Evolutionary conservation across 1,140 invertebrate genomes (phyloP), one percentile per base, ranked within the genome.

Genomic region (Yoshiicerus persimilis): DNA sequence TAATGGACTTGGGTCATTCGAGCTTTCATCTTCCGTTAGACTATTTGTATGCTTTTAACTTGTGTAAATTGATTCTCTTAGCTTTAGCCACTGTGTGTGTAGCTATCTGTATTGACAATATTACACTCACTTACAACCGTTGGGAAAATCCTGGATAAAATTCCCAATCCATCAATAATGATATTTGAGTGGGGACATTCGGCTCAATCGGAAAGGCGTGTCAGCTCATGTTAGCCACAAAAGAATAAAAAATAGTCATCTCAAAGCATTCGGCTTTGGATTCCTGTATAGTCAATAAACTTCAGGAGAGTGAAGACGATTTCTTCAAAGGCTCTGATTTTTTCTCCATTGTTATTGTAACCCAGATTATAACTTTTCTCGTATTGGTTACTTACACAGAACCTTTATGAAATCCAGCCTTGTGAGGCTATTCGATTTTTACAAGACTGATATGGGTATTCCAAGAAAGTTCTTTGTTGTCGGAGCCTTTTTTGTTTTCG

Each of bases 1-100:
- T 80, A 80, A 80, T 80, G 75, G 75, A 80, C 75, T 80, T 80
- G 4, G 75, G 75, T 80, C 75, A 80, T 80, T 80, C 75, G 34
- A 80, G 30, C 75, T 80, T 36, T 38, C 30, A 80, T 80, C 34
- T 32, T 80, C 75, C 34, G 34, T 3, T 80, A 36, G 23, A 36
- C 75, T 25, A n/a, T 34, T 80, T 36, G 11, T 80, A 80, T 80
- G 75, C 75, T 80, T 80, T 80, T 80, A 77, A 80, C 75, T 80
- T 80, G 47, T 80, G 20, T 34, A 36, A 80, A 80, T 34, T 80
- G 75, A 70, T 25, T 34, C 75, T 30, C 16, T 80, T 80, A 80
- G 75, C n/a, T 23, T 80, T 80, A 80, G 75, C n/a, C 0, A 30
- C n/a, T 36, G 4, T 13, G 11, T 80, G 32, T 34, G 6, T 34